Evolutionary conservation across 2,113 vertebrate species (phyloP), one percentile per base, ranked within the genome.

Genomic region (Esox niger): DNA sequence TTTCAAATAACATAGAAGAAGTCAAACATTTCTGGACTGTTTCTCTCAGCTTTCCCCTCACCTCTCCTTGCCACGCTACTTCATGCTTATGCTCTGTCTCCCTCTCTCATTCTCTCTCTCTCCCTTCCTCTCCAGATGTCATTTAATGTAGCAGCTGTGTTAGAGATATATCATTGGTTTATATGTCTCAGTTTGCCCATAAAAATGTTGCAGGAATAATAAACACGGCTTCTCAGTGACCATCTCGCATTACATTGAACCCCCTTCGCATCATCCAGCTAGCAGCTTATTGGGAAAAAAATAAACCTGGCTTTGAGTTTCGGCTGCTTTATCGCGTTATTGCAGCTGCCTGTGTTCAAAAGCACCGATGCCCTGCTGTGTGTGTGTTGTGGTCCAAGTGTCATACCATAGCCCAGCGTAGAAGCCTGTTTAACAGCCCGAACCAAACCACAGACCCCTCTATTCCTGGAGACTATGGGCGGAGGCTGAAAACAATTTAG

Each of bases 291-390:
- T 67, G 66, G 76, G 77, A 78, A 69, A 79, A 69, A 78, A 78
- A 70, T 69, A 58, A n/a, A 23, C 72, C 35, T 7, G 61, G 61
- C 35, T 43, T 43, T 43, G 35, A 4, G 13, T 43, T 56, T 79
- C 52, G 70, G 63, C 64, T 74, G 66, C 79, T 81, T 88, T 88
- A 87, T 88, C 87, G 85, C 75, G 75, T 59, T 49, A 69, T 58
- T 80, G 78, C 85, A 87, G 85, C 81, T 85, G 87, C 57, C 75
- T 61, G 35, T 73, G 71, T 70, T 82, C 72, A 73, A 56, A 70
- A 69, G 71, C 78, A 86, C 71, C 79, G 71, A 75, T 69, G 76
- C 57, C 59, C 59, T 32, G 20, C 29, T 61, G 35, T 63, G 61
- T 63, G 23, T 38, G 61, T 61, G 15, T 56, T 38, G 26, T 7